Base-by-base conservation (phyloP, 1,140 invertebrate species). In the Drosophila paulistorum region DNA sequence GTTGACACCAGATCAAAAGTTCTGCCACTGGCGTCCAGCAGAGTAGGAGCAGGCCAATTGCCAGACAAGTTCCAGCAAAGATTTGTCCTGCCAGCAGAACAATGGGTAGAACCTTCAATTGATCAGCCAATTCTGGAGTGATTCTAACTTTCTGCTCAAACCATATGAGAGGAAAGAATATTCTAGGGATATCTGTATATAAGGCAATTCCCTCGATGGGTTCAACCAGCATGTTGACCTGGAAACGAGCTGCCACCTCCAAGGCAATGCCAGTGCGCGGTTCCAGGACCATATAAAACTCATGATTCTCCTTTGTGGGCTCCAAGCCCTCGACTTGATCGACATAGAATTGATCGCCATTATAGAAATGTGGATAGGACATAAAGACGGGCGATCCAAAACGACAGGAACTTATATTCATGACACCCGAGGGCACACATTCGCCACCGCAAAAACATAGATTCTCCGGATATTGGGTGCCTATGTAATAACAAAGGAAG, bases 281-380 rank as follows among this genome's bases (percentile, higher is more conserved):
- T 91, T 98, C 96, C 14, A 97, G 81, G n/a, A 94, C 92, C 69
- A 98, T 93, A 57, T 93, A 94, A 81, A 96, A 95, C 66, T 95
- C 93, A 81, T 98, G 96, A 72, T 95, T 93, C 0, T 94, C 90
- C 64, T 94, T 92, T 30, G 95, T 91, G 0, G 97, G 97, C 0
- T 93, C 66, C 92, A 98, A 91, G 26, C 97, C 97, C 1, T 93
- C 91, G 2, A 98, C 94, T 26, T 93, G 91, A 0, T 95, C 73
- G 7, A 91, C 72, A 63, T 97, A 96, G 75, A 89, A 94, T 0
- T 94, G 93, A 92, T 98, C 97, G 1, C 95, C 97, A 64, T 95
- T 93, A 81, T 96, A 95, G 93, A 98, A 98, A 92, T 98, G 97
- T 0, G 97, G 97, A 75, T 96, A 95, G 6, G 97, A 97, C 65